Conservation (phyloP, 1,140 invertebrate genomes). For the Eueides isabella region DNA sequence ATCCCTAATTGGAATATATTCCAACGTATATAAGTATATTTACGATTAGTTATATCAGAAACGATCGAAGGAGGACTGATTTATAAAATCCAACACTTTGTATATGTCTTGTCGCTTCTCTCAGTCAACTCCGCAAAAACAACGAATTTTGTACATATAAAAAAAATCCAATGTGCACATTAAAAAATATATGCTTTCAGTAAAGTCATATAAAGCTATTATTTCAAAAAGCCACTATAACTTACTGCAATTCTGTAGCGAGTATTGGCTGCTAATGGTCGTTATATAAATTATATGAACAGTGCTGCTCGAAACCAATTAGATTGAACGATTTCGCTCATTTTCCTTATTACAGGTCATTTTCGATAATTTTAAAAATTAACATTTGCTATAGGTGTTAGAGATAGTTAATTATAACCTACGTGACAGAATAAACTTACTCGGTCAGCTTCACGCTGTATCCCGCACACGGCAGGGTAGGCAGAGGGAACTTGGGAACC, state of each 20-base stretch:
- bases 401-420: not conserved
- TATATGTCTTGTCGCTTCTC: not conserved
- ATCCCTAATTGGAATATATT: no score
- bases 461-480: no score
- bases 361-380: not conserved
- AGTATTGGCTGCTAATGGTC: conserved; percentile 20
- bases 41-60: no score
- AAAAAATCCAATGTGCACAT: not conserved
- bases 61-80: no score
- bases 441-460: not conserved
- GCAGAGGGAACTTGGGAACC: no score
- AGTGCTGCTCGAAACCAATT: conserved; percentile 19
- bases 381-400: not conserved
- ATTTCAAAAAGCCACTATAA: not conserved
- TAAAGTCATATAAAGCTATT: not conserved
- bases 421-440: no score
- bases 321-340: conserved; percentile 13
- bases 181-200: not conserved
- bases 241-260: not conserved
- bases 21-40: no score
- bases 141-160: no score
- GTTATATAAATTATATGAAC: conserved; percentile 26
- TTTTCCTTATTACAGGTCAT: conserved; percentile 10
- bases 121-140: not conserved
- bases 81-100: no score